These are phyloP conservation scores for Cerceris rybyensis DNA, from an alignment of 2,888 invertebrate species.

Conservation along the genomic window DNA sequence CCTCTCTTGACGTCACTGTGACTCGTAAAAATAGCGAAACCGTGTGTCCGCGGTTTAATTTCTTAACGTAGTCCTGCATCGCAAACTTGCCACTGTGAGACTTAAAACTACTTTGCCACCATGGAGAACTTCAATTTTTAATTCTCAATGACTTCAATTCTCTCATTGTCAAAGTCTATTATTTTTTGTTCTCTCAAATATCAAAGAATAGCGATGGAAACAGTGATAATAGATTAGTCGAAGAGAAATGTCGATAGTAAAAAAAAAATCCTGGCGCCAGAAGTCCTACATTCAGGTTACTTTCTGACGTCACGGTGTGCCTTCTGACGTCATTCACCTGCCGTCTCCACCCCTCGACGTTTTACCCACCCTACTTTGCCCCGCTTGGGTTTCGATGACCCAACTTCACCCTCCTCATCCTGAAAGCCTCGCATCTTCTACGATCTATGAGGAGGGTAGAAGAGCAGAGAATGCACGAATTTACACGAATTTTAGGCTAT, in stretches of 20 bases:
- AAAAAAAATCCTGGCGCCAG: constrained; percentile 1
- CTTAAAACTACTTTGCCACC: not conserved
- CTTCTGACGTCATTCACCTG: constrained; percentile 78
- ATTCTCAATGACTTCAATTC: not conserved
- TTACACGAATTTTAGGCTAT: constrained; percentile 4
- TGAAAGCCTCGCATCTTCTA: constrained; percentile 9
- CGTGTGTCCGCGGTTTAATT: constrained; percentile 62
- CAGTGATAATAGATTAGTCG: not conserved
- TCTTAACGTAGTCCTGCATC: constrained; percentile 52
- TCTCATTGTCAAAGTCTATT: too few species aligned
- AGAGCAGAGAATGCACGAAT: not conserved
- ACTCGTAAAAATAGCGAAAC: constrained; percentile 68
- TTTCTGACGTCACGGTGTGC: constrained; percentile 75
- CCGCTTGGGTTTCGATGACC: constrained; percentile 64
- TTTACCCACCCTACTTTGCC: constrained; percentile 23
- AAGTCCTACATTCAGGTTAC: constrained; percentile 56
- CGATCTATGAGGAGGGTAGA: not conserved
- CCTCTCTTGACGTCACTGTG: constrained; percentile 66
- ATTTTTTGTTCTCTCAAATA: too few species aligned
- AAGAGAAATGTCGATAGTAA: constrained; percentile 6
- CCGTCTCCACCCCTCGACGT: constrained; percentile 54
- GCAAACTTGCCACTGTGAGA: constrained; percentile 1
- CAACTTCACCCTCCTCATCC: constrained; percentile 15
- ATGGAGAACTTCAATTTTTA: not conserved
- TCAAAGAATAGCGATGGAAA: too few species aligned